Base-by-base conservation (phyloP, 2,113 vertebrate genomes). In the Mellivora capensis region DNA sequence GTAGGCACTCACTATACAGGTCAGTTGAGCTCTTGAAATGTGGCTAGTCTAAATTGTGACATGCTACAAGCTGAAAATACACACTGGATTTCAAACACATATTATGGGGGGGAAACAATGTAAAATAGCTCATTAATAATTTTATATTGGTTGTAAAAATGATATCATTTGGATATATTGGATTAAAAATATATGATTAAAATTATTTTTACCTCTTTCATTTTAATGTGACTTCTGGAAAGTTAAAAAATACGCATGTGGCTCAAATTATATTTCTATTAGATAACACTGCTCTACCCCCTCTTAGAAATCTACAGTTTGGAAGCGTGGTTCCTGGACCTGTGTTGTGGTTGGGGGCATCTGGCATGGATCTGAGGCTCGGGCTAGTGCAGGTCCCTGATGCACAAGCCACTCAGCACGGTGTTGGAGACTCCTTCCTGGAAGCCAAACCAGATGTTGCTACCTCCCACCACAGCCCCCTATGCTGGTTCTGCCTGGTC, bases 361-460 rank as follows among this genome's bases (percentile, higher is more conserved):
- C 67, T 5, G 18, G 67, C 18, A 3, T 71, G 67, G 67, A 71
- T 21, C n/a, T 37, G n/a, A n/a, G 10, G 9, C 4, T 34, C 1
- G 1, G 67, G 42, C 44, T 93, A 98, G 8, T 99, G 98, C 69
- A 99, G 98, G 95, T 99, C 99, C 93, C 98, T 98, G 97, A 99
- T 99, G 98, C 99, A 99, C 11, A 99, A 97, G 13, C 98, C 99
- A 82, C 99, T 98, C 64, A 99, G 98, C 89, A 99, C 99, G 0
- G 99, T 99, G 0, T 99, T 99, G 94, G 99, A 99, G 83, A 99
- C 98, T 0, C 99, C 99, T 98, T 99, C 99, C 13, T 99, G 99
- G 98, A 99, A 99, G 0, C 99, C 98, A 98, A 99, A 99, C 99
- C 99, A 99, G 79, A 99, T 98, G 0, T 99, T 98, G 5, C 99